Percentiles rank a stretch among this genome's conserved stretches.
These are phyloP conservation scores for Dryobates pubescens DNA, from an alignment of 2,797 vertebrate species.

Conservation along the genomic window DNA sequence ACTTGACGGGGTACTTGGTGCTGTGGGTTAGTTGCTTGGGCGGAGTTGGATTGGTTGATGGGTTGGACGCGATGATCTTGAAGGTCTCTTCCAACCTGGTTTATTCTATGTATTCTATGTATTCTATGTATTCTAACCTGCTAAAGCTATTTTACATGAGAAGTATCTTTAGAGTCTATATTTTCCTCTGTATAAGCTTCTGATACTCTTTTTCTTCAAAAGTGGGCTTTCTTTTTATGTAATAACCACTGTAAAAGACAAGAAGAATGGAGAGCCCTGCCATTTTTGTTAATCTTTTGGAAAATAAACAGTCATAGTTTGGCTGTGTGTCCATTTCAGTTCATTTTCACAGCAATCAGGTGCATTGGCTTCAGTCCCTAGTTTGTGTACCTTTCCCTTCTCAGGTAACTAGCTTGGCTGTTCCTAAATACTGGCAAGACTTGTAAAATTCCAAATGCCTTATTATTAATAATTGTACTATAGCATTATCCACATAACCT, in stretches of 20 bases:
- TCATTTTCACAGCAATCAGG: background rate
- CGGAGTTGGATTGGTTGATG: too few relatives aligned
- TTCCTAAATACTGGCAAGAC: background rate
- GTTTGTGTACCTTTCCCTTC: background rate
- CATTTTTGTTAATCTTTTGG: background rate
- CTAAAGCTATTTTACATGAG: background rate
- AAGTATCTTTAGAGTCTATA: background rate
- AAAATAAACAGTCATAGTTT: background rate
- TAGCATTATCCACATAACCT: background rate
- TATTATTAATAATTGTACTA: background rate
- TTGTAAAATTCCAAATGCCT: background rate
- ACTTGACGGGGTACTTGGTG: too few relatives aligned
- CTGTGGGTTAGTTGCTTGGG: too few relatives aligned
- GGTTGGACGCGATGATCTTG: too few relatives aligned
- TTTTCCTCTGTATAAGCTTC: background rate
- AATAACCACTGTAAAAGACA: background rate
- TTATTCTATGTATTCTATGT: too few relatives aligned
- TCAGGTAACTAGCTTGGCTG: background rate
- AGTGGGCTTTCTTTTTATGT: background rate
- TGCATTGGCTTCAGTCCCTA: background rate
- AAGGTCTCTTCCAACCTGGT: too few relatives aligned
- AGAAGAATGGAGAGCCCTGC: background rate
- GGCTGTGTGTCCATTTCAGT: background rate
- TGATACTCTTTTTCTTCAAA: background rate
- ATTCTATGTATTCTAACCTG: too few relatives aligned